Evolutionary conservation across 2,113 vertebrate species (phyloP).

Genomic region (Cygnus atratus): DNA sequence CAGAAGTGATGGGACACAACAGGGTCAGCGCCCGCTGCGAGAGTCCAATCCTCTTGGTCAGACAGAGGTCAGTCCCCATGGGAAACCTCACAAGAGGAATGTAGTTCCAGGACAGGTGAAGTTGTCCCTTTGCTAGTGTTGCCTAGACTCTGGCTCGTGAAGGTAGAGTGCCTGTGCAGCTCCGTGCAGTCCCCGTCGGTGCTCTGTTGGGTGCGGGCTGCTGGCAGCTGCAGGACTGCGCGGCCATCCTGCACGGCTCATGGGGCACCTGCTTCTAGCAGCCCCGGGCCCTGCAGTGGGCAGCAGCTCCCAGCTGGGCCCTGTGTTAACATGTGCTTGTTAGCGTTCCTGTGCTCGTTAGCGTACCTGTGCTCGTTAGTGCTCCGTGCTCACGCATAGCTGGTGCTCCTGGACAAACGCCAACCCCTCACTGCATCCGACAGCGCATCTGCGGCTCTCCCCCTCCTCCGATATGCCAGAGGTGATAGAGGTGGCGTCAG

Average conservation of each 20-base stretch:
- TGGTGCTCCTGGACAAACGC: rapidly evolving
- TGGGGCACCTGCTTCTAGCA: rapidly evolving
- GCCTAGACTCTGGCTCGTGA: neutral
- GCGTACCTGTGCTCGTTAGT: neutral
- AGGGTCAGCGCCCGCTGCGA: neutral
- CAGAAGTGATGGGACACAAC: rapidly evolving
- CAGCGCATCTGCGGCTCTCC: neutral
- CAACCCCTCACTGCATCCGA: rapidly evolving
- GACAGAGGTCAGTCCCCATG: neutral
- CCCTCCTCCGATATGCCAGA: rapidly evolving
- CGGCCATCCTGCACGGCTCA: neutral
- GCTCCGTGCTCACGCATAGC: rapidly evolving
- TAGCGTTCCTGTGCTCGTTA: too few relatives aligned
- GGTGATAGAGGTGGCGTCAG: rapidly evolving
- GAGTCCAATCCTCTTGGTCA: neutral
- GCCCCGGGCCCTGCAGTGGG: neutral
- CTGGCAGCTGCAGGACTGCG: neutral
- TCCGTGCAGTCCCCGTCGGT: neutral
- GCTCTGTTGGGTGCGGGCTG: rapidly evolving
- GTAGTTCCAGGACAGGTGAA: neutral
- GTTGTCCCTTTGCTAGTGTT: neutral
- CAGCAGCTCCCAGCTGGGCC: neutral
- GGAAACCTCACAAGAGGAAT: neutral
- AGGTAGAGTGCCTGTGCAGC: rapidly evolving
- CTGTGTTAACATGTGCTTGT: rapidly evolving